A percentile compares a stretch with the other conserved stretches of the same genome.
Conservation (phyloP, 2,797 vertebrate species). For the Phylloscopus collybita region DNA sequence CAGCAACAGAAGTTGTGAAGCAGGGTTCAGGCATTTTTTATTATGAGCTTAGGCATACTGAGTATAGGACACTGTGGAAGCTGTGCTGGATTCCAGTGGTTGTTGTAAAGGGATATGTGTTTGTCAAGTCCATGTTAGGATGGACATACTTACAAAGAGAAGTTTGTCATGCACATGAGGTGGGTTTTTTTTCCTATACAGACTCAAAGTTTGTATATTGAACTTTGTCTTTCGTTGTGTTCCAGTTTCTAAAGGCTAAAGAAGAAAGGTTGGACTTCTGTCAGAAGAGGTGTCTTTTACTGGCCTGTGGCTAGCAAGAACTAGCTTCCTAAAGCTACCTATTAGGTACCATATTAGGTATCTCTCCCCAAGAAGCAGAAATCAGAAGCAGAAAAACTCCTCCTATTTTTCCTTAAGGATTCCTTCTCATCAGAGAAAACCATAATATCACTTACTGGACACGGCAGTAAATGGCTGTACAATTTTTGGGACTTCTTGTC, state of each 20-base stretch:
- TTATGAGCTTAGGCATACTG: background rate
- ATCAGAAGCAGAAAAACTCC: background rate
- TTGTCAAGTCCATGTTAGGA: background rate
- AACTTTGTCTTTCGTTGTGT: background rate
- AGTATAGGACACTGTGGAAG: background rate
- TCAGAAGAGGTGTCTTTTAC: background rate
- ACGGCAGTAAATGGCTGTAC: background rate
- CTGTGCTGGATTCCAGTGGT: background rate
- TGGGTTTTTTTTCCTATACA: background rate
- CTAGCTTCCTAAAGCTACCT: background rate
- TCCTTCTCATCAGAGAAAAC: background rate
- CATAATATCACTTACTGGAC: background rate
- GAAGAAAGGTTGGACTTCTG: background rate
- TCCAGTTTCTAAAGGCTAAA: background rate
- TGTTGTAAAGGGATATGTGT: accelerated
- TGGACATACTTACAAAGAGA: background rate
- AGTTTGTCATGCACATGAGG: accelerated
- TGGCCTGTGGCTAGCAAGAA: background rate
- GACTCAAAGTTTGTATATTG: background rate
- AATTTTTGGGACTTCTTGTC: background rate
- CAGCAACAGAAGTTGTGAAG: background rate
- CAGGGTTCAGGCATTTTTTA: background rate
- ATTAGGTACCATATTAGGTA: background rate
- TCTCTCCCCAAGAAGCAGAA: background rate
- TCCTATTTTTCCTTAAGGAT: background rate